phyloP scores from a whole-genome alignment of 2,113 vertebrate genomes.

The Carlito syrichta region DNA sequence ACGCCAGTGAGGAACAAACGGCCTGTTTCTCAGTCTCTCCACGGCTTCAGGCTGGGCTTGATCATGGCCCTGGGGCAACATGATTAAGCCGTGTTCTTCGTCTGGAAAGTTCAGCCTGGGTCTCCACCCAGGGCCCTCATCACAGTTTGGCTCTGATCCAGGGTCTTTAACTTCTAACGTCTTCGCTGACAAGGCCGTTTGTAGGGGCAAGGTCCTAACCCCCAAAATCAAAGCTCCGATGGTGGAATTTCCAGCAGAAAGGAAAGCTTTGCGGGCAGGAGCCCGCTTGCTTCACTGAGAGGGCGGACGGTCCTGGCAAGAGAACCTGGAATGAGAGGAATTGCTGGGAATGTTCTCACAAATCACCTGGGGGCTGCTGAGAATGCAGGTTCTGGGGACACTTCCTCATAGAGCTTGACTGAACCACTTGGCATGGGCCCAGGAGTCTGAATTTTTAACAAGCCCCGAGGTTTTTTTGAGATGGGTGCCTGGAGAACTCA shows the following conservation, averaged over 20 bases:
- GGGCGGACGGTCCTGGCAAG: background rate
- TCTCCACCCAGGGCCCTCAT: constrained; percentile 27
- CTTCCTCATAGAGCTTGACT: background rate
- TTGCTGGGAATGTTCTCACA: background rate
- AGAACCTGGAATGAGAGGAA: background rate
- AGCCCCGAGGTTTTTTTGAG: background rate
- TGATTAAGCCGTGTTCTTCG: constrained; percentile 67
- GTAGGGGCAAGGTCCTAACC: background rate
- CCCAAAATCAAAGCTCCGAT: background rate
- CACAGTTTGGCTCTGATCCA: background rate
- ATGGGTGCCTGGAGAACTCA: background rate
- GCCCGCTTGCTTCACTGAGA: background rate
- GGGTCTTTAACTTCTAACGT: constrained; percentile 43
- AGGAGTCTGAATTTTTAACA: background rate
- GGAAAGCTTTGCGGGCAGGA: background rate
- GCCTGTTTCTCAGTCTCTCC: constrained; percentile 62
- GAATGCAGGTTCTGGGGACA: background rate
- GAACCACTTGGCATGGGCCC: background rate
- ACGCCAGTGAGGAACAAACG: constrained; percentile 49
- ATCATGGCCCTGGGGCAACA: constrained; percentile 27
- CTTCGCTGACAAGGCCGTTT: background rate
- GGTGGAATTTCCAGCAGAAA: background rate
- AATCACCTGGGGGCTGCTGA: background rate
- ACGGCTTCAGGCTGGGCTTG: constrained; percentile 50
- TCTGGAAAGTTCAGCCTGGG: constrained; percentile 48